Conservation (phyloP, 2,888 invertebrate genomes). For the Scotopteryx bipunctaria region DNA sequence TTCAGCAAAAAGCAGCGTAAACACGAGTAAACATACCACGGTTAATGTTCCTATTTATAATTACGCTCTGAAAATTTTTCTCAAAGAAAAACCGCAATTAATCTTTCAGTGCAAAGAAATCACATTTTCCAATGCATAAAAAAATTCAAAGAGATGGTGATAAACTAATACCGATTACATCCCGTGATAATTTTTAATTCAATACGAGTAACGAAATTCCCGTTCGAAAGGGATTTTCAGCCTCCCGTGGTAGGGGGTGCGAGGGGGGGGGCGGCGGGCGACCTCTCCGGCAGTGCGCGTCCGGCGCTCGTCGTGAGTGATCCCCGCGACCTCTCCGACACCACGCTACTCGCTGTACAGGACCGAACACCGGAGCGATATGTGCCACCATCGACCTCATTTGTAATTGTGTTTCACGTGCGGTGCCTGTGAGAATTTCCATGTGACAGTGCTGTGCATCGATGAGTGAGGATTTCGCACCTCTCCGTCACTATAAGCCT, state of each 20-base stretch:
- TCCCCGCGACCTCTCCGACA: conserved; percentile 20
- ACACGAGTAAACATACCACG: conserved; percentile 1
- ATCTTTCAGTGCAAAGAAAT: conserved; percentile 6
- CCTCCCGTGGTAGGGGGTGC: conserved; percentile 39
- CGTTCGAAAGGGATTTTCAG: conserved; percentile 58
- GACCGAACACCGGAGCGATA: not conserved
- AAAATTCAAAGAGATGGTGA: conserved; percentile 7
- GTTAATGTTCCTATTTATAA: conserved; percentile 14
- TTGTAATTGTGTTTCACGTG: conserved; percentile 45
- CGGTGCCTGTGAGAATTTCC: conserved; percentile 55
- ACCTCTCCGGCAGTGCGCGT: conserved; percentile 66
- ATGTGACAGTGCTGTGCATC: conserved; percentile 42
- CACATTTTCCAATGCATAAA: not conserved
- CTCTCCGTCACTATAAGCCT: not conserved
- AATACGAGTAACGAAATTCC: conserved; percentile 43
- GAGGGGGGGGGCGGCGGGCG: conserved; percentile 40
- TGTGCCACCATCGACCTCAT: conserved; percentile 15
- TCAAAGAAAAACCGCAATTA: conserved; percentile 14
- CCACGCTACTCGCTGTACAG: conserved; percentile 12
- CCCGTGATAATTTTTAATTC: conserved; percentile 41
- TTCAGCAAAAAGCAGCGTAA: conserved; percentile 3
- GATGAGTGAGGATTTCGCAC: conserved; percentile 19
- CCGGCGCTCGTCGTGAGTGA: conserved; percentile 47
- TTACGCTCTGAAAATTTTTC: conserved; percentile 7
- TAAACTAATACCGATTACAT: conserved; percentile 26